These are phyloP conservation scores for Columba janthina DNA, from an alignment of 2,113 vertebrate genomes.

Conservation along the genomic window DNA sequence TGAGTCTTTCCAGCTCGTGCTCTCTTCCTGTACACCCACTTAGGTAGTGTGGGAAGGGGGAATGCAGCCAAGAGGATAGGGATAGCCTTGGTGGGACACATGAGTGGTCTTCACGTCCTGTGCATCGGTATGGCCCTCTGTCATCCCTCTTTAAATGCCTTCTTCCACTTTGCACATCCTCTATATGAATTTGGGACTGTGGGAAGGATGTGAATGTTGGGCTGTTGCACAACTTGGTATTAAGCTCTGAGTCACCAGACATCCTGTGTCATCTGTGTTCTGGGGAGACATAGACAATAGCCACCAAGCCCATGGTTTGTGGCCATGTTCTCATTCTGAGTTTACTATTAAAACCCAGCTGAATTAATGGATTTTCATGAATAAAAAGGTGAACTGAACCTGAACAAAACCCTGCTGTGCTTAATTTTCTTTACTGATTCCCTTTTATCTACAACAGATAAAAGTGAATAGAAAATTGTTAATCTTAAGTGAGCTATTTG, in stretches of 20 bases:
- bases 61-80: neutral
- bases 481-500: slow-evolving; percentile 21
- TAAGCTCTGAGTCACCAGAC: neutral
- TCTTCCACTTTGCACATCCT: neutral
- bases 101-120: neutral
- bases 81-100: rapidly evolving
- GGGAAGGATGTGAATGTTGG: neutral
- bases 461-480: neutral
- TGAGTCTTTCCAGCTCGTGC: neutral
- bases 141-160: neutral
- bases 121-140: neutral
- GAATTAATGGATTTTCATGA: neutral
- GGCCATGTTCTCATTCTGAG: neutral
- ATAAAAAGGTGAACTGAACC: neutral
- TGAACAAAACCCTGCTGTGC: neutral
- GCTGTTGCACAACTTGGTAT: neutral
- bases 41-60: neutral
- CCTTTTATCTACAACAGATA: neutral
- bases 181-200: neutral
- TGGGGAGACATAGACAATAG: neutral
- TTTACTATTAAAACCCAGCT: neutral
- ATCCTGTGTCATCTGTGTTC: rapidly evolving
- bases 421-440: slow-evolving; percentile 1
- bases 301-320: neutral
- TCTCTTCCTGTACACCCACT: neutral